Base-by-base conservation (phyloP, 2,113 vertebrate genomes). In the Tauraco erythrolophus region DNA sequence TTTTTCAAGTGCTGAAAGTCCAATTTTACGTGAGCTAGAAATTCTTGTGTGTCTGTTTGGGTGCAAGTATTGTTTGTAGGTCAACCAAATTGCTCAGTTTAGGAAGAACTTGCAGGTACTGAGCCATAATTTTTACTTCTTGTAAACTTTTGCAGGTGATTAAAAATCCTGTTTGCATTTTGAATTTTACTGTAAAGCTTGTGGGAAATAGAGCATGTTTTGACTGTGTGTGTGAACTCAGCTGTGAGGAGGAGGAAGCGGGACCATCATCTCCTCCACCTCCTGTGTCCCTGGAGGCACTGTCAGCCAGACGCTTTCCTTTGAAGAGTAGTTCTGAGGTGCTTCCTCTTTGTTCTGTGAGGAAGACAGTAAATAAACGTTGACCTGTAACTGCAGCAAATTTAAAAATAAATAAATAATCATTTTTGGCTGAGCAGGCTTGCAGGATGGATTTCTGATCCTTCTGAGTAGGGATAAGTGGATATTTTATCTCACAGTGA, bases 291-390 rank as follows among this genome's bases (percentile, higher is more conserved):
- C 86, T 74, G 68, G 79, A 86, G 83, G 76, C 61, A 18, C 86
- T 75, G 80, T 81, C 68, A 94, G 60, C 46, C 60, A 86, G 72
- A 51, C 28, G 11, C 54, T 87, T 74, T 35, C 37, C 94, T 94
- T 95, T 94, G 91, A 91, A 96, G 91, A 27, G 33, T 24, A 62
- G 56, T 78, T 91, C 72, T 89, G 84, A 95, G 93, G 46, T 92
- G 72, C 60, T 21, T 92, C n/a, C 54, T 79, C 65, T 94, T 92
- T 94, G 76, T 94, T 93, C 81, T 71, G 39, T 31, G 65, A 82
- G 78, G 69, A 90, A 82, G 78, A 60, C 30, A 75, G 70, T 88
- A 96, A 95, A 89, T 94, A 83, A 87, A 91, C 15, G 10, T 70
- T 94, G 69, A 81, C 45, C 39, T 82, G 2, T 70, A 84, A 77